Base-by-base conservation (phyloP, 2,888 invertebrate species). In the Norana najaformis region DNA sequence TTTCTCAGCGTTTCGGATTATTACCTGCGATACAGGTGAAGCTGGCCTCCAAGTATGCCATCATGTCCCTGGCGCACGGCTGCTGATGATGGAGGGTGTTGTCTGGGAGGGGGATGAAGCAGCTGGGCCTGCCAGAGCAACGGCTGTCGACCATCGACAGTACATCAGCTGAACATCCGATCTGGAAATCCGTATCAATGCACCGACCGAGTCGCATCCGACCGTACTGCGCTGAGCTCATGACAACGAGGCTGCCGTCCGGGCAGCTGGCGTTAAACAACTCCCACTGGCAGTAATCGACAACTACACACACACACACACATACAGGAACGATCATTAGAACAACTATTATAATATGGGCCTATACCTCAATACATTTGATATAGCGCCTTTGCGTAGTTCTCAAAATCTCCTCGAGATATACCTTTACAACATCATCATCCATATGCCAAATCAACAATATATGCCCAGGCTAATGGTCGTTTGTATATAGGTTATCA, bases 171-270 rank as follows among this genome's bases (percentile, higher is more conserved):
- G 90, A 90, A 88, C 92, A 92, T 16, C 92, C 92, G 37, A 91
- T 90, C 83, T 91, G 90, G 89, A 90, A 91, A 83, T 92, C 92
- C 36, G 89, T 90, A 23, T 85, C 90, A 16, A 91, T 89, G 89
- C 92, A 92, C 23, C 92, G 90, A 20, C 91, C 91, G 16, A 90
- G 47, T 53, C 90, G 88, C 92, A 92, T 92, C 88, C 92, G 91
- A 18, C 92, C 92, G 89, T 92, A 92, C 39, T 85, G 88, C 34
- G 91, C 91, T 20, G 89, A 89, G 30, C 37, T 89, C 90, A 90
- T 91, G 69, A 90, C 35, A 18, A 90, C 53, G 88, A 89, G 89
- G 34, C 53, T 69, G 3, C 36, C 35, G 37, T 85, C 39, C 11
- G 90, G 90, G 37, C 91, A 91, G n/a, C 89, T 88, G 82, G 90